Conservation (phyloP, 2,113 vertebrate species). For the Pristiophorus japonicus region DNA sequence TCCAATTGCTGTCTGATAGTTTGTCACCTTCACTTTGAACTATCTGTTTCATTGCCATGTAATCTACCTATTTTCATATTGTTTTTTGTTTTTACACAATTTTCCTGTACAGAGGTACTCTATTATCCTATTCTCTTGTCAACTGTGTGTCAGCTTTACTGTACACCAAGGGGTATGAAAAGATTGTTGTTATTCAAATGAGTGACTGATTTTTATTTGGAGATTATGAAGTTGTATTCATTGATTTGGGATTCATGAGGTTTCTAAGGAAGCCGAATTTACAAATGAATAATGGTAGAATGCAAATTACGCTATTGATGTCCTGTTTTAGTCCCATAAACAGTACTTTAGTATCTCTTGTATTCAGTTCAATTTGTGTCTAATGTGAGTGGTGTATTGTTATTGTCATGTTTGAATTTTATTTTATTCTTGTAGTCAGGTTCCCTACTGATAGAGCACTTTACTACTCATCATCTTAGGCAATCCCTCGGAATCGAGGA, state of each 20-base stretch:
- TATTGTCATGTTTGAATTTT: background rate
- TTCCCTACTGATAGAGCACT: background rate
- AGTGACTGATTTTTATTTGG: background rate
- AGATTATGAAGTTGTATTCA: background rate
- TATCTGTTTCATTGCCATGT: background rate
- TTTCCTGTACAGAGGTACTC: background rate
- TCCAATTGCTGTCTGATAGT: background rate
- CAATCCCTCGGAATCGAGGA: too few relatives aligned
- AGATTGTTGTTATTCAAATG: background rate
- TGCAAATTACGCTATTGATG: background rate
- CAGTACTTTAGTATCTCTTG: background rate
- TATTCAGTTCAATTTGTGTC: background rate
- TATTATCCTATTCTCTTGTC: background rate
- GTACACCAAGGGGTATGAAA: background rate
- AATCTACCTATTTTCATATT: background rate
- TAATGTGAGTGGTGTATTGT: background rate
- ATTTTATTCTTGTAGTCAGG: background rate
- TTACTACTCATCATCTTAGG: too few relatives aligned
- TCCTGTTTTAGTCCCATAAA: background rate
- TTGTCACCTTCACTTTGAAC: background rate
- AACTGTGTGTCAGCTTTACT: background rate
- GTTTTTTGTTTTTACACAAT: background rate
- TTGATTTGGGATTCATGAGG: background rate
- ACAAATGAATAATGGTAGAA: background rate
- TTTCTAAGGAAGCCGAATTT: slow-evolving; percentile 7